Base-by-base conservation (phyloP, 1,140 invertebrate genomes). In the Ceratosolen fusciceps region DNA sequence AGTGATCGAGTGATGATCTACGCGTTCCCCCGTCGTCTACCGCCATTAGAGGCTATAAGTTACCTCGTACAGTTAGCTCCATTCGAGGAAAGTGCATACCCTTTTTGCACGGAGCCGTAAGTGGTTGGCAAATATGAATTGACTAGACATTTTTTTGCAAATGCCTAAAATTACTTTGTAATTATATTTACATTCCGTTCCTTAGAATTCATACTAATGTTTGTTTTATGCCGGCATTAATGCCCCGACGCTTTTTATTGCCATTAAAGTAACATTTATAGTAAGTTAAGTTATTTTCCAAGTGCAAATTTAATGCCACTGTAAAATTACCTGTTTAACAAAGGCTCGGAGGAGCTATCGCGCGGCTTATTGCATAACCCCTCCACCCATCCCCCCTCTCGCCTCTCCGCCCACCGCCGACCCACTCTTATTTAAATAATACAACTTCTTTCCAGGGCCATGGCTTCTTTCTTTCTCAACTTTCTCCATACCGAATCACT, bases 401-500 rank as follows among this genome's bases (percentile, higher is more conserved):
- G n/a, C n/a, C n/a, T n/a, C n/a, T n/a, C n/a, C n/a, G n/a, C n/a
- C n/a, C n/a, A n/a, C n/a, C n/a, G n/a, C 19, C 37, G 3, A 31
- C 14, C 34, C 37, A 37, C 19, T 10, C 2, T 65, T 65, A n/a
- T 37, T 65, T 65, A 65, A 65, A 65, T 37, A 37, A 65, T 37
- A 65, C 31, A 19, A 65, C 31, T 37, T 37, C n/a, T n/a, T n/a
- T n/a, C n/a, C n/a, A n/a, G n/a, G n/a, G 29, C 19, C 31, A 37
- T n/a, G 14, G 16, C 26, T 14, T 37, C 31, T 37, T 21, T 65
- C 37, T 37, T 37, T 21, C 21, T 16, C 16, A 65, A 65, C 60
- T 65, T 65, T 58, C 14, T 62, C 34, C n/a, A 65, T 65, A 37
- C 21, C 26, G 19, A 65, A 65, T 65, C 31, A 65, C n/a, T 65